Base-by-base conservation (phyloP, 2,888 invertebrate species). In the Euproctis similis region DNA sequence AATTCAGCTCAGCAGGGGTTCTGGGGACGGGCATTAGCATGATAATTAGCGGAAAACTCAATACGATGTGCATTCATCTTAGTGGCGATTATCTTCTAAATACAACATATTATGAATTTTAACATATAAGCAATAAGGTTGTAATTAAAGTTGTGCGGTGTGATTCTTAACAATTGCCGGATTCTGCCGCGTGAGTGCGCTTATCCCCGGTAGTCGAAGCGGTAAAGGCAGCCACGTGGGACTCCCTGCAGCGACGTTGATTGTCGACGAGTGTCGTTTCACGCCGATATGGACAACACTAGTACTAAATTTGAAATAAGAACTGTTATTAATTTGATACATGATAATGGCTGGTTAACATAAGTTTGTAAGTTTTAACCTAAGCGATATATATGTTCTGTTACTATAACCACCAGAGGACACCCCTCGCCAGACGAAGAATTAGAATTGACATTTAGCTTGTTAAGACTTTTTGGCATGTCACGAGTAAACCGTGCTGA, bases 231-330 rank as follows among this genome's bases (percentile, higher is more conserved):
- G 68, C 68, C 80, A 77, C 81, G 80, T 72, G 77, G 69, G 82
- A 54, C 80, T 42, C 65, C 82, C 81, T 71, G 77, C 60, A 34
- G 81, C 35, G 77, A 46, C 54, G 51, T 28, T 77, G 78, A 82
- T 80, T 74, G 78, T 61, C 59, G 68, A 52, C 80, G 76, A 75
- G 67, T 67, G 81, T 60, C 81, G 70, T 52, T 77, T 78, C 57
- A 71, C 69, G 73, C 69, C 65, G 59, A 50, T 48, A 44, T 70
- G 69, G 71, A 69, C 75, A 72, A 39, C 63, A 65, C 67, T 65
- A 65, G 53, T 56, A 52, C 54, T 42, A 53, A 62, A 54, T 61
- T 60, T 50, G 38, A 53, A 61, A 59, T 56, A 52, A 50, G 38
- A 58, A 21, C 26, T 38, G 37, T 34, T 46, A 50, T 53, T 43